These are phyloP conservation scores for Phasia obesa DNA, from an alignment of 2,888 invertebrate genomes.

Conservation along the genomic window DNA sequence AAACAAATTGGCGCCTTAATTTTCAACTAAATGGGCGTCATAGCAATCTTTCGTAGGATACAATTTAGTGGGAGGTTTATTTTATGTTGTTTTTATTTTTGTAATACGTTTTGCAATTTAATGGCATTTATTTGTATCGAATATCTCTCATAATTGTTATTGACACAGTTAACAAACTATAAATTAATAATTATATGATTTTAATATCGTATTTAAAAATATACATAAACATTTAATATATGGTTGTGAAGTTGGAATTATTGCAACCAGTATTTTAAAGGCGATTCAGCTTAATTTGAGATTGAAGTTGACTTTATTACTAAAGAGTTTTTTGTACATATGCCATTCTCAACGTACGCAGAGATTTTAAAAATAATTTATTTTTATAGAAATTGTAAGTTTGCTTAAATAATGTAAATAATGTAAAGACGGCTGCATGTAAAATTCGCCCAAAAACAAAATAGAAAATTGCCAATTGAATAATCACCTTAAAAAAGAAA, in stretches of 20 bases:
- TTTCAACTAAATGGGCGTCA: slow-evolving; percentile 49
- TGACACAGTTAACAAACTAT: slow-evolving; percentile 60
- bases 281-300: neutral
- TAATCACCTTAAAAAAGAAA: no score
- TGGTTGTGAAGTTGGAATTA: slow-evolving; percentile 1
- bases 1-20: slow-evolving; percentile 63
- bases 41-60: slow-evolving; percentile 58
- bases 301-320: no score
- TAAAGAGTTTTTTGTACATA: no score
- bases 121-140: slow-evolving; percentile 41
- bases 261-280: slow-evolving; percentile 21
- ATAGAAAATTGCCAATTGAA: no score
- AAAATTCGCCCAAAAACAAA: no score
- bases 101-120: slow-evolving; percentile 10
- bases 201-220: slow-evolving; percentile 40
- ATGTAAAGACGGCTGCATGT: no score
- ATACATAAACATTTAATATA: slow-evolving; percentile 30
- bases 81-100: slow-evolving; percentile 10
- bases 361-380: no score
- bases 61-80: slow-evolving; percentile 64
- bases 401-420: no score
- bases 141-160: slow-evolving; percentile 59
- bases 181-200: slow-evolving; percentile 59
- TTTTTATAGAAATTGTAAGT: no score
- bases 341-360: no score